Evolutionary conservation across 2,113 vertebrate species (phyloP), one percentile per base, ranked within the genome.

Genomic region (Tringa solitaria): DNA sequence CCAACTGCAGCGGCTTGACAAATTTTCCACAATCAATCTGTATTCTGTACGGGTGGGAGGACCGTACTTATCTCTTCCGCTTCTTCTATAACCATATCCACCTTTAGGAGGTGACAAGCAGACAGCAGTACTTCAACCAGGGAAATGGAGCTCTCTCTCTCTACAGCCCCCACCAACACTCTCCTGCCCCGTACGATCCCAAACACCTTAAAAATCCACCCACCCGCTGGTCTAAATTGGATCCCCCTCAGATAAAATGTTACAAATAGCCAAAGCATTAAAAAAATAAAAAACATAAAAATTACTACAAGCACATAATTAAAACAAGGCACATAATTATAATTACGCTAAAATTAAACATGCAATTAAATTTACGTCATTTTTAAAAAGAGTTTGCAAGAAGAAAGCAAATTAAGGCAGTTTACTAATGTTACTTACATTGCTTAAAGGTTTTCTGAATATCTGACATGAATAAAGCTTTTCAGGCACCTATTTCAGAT

Each of bases 1-100:
- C 99, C 99, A 99, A 98, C 99, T 99, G 98, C 99, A 99, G 88
- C 99, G 99, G 96, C 99, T 99, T 92, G 99, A 99, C 96, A 99
- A 98, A 98, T 99, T 99, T 98, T 99, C 99, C 97, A 99, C 99
- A 98, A 99, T 99, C 94, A 99, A 99, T 80, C 99, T 99, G 98
- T 99, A 99, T 97, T 99, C 99, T 84, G 99, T 99, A 96, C 99
- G 98, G 75, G 99, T 99, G 0, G 99, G 99, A 87, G 99, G 99
- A 91, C 99, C 99, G 35, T 99, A 99, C 95, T 99, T 98, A 98
- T 99, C 99, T 98, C 99, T 98, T 97, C 99, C 98, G 96, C 98
- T 99, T 97, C 99, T 99, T 89, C 99, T 99, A 98, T 99, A 99
- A 84, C 99, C 99, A 98, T 98, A 98, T 97, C 99, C 99, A 98